phyloP scores from a whole-genome alignment of 1,140 invertebrate genomes.

The Amyelois transitella region DNA sequence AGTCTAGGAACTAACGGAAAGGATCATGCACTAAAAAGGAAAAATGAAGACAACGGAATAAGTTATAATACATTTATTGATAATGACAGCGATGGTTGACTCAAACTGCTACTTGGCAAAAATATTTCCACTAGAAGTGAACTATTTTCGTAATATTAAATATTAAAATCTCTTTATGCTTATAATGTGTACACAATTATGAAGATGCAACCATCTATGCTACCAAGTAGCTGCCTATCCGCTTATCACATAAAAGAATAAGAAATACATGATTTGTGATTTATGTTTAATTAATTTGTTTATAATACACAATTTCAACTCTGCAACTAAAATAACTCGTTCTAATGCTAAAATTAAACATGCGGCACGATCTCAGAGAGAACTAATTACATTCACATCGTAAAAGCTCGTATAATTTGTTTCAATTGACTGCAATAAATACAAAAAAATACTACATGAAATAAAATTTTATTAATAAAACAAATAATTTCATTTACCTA shows the following conservation, averaged over 20 bases:
- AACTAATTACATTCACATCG: conserved; percentile 30
- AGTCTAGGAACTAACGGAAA: not conserved
- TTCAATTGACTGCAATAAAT: conserved; percentile 67
- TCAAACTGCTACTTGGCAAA: conserved; percentile 70
- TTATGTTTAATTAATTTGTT: conserved; percentile 46
- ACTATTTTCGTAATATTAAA: conserved; percentile 61
- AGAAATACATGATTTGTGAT: conserved; percentile 63
- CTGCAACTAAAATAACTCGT: conserved; percentile 47
- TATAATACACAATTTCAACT: conserved; percentile 48
- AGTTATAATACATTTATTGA: conserved; percentile 73
- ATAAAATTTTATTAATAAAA: conserved; percentile 52
- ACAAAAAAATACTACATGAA: conserved; percentile 46
- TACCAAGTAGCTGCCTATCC: conserved; percentile 53
- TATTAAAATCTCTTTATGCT: conserved; percentile 70
- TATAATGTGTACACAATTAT: conserved; percentile 47
- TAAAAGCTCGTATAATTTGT: conserved; percentile 51
- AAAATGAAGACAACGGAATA: conserved; percentile 39
- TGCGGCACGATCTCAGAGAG: conserved; percentile 37
- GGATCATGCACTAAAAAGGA: not conserved
- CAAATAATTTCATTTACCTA: conserved; percentile 68
- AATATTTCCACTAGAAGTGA: conserved; percentile 70
- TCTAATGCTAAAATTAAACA: conserved; percentile 36
- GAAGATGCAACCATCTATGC: conserved; percentile 60
- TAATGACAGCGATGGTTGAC: conserved; percentile 73
- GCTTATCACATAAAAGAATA: conserved; percentile 51